Evolutionary conservation across 2,797 vertebrate species (phyloP), one percentile per base, ranked within the genome.

Genomic region (Dipus sagitta): DNA sequence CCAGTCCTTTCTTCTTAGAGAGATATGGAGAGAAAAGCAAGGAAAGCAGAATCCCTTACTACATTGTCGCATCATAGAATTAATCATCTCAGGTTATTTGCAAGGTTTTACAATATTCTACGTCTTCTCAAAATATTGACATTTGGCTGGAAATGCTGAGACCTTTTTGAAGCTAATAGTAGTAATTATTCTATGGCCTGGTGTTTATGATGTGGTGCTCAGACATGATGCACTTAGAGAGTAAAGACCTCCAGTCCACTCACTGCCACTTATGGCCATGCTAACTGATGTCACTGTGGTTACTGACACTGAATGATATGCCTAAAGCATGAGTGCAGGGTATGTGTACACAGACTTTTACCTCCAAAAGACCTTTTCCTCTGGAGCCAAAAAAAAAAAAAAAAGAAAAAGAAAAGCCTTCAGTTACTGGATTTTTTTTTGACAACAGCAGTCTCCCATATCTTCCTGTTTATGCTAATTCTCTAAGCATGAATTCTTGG

Each of bases 71-170:
- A 92, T 94, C 42, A 62, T n/a, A 32, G 86, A 86, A 92, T 88
- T 91, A 95, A 76, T 72, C 24, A 47, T 26, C 13, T 80, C 14
- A 23, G 32, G 82, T 91, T 94, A 92, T 90, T 95, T 92, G 7
- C 34, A 94, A 93, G 52, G 42, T 23, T 88, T 92, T 54, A 70
- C 88, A 34, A 91, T 75, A 54, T 52, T 12, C 58, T 70, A 13
- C 62, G n/a, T 79, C 54, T 86, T 75, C 96, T 86, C 76, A 89
- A 83, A 95, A 88, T 94, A n/a, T 88, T 72, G 86, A n/a, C 38
- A 58, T 78, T 23, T 93, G 75, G 32, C 82, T 90, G 52, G 72
- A 82, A 74, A 90, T 89, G 58, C 52, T 47, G 62, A 24, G 15
- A 52, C 14, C 78, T 30, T 38, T 86, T 74, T 88, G 74, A 86